Conservation (phyloP, 2,113 vertebrate species). For the Riparia riparia region DNA sequence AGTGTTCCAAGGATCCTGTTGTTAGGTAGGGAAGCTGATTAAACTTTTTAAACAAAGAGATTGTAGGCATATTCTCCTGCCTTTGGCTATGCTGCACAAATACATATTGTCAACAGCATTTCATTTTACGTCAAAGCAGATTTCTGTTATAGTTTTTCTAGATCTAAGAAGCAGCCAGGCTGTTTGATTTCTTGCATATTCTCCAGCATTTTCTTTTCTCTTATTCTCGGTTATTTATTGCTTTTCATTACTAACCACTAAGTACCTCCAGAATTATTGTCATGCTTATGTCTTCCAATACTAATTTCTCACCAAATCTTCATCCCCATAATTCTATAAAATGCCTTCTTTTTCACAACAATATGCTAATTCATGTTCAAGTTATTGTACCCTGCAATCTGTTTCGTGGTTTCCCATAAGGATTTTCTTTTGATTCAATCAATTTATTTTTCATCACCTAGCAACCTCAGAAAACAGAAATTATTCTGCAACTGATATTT, state of each 20-base stretch:
- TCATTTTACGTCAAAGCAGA: background rate
- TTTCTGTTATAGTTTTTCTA: background rate
- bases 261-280: slow-evolving; percentile 21
- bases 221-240: background rate
- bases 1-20: background rate
- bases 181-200: background rate
- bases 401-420: background rate
- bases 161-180: background rate
- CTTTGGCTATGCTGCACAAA: background rate
- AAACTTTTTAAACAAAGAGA: background rate
- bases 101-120: background rate
- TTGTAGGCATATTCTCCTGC: background rate
- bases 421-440: slow-evolving; percentile 39
- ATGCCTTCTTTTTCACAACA: slow-evolving; percentile 9
- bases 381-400: slow-evolving; percentile 7
- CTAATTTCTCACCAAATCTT: slow-evolving; percentile 10
- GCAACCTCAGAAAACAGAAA: slow-evolving; percentile 36
- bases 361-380: slow-evolving; percentile 36
- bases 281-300: background rate
- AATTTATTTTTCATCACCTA: slow-evolving; percentile 54
- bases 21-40: background rate
- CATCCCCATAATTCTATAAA: background rate
- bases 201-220: background rate
- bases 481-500: slow-evolving; percentile 20
- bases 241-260: background rate